Evolutionary conservation across 2,113 vertebrate species (phyloP).

Genomic region (Athene cunicularia): DNA sequence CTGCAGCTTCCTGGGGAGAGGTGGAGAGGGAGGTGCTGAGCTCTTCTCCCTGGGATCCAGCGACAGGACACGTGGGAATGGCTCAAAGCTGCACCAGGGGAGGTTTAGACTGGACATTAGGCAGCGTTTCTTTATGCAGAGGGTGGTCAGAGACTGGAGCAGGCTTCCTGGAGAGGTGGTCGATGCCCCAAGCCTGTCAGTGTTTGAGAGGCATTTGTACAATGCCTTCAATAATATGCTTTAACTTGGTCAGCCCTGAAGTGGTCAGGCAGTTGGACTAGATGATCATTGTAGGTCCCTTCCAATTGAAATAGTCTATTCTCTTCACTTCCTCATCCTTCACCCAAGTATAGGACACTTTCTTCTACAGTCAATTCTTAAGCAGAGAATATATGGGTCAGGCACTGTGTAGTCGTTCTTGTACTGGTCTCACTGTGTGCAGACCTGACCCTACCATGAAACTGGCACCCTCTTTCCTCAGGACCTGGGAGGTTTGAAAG

Average conservation of each 20-base stretch:
- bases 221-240: not conserved
- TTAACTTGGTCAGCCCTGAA: not conserved
- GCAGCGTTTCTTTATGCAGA: not conserved
- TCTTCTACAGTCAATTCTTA: not conserved
- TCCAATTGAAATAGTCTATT: not conserved
- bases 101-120: not conserved
- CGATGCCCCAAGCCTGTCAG: not conserved
- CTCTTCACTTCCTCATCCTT: not conserved
- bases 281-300: not conserved
- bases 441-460: not conserved
- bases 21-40: not conserved
- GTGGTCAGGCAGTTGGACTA: not conserved
- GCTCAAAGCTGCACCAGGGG: not conserved
- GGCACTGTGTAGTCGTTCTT: not conserved
- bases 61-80: rapidly evolving
- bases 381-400: not conserved
- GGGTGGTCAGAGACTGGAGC: not conserved
- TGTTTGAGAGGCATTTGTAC: not conserved
- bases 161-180: not conserved
- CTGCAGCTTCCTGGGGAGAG: not conserved
- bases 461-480: not conserved
- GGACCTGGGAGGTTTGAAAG: not conserved
- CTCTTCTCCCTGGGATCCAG: not conserved
- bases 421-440: not conserved
- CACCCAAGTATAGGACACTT: not conserved